Evolutionary conservation across 2,797 vertebrate genomes (phyloP).

Genomic region (Malacoraja senta): DNA sequence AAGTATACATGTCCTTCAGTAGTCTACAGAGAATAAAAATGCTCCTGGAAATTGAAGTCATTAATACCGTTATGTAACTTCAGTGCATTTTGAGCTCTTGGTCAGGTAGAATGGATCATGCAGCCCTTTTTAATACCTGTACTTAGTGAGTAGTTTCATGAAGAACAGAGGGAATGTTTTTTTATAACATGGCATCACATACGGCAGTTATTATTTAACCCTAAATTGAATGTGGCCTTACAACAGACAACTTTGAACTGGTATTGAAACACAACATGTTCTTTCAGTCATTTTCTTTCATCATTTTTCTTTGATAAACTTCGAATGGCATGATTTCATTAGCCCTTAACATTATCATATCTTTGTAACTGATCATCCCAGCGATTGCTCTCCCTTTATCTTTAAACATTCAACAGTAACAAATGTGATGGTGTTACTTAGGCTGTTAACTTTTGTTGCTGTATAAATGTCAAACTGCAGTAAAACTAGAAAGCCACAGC

Average conservation of each 20-base stretch:
- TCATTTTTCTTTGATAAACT: background rate
- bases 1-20: background rate
- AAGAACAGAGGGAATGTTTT: background rate
- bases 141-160: background rate
- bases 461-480: background rate
- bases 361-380: background rate
- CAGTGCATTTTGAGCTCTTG: background rate
- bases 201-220: background rate
- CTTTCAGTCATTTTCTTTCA: background rate
- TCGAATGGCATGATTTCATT: background rate
- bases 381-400: background rate
- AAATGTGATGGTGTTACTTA: no score
- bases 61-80: background rate
- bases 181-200: slow-evolving; percentile 11
- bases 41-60: background rate
- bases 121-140: background rate
- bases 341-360: background rate
- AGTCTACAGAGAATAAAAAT: background rate
- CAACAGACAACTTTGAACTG: background rate
- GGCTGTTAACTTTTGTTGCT: background rate
- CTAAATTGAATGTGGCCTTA: background rate
- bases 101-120: background rate
- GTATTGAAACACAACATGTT: background rate
- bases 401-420: background rate
- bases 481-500: background rate